These are phyloP conservation scores for Labeo calbasu DNA, from an alignment of 2,797 vertebrate species.

Conservation along the genomic window DNA sequence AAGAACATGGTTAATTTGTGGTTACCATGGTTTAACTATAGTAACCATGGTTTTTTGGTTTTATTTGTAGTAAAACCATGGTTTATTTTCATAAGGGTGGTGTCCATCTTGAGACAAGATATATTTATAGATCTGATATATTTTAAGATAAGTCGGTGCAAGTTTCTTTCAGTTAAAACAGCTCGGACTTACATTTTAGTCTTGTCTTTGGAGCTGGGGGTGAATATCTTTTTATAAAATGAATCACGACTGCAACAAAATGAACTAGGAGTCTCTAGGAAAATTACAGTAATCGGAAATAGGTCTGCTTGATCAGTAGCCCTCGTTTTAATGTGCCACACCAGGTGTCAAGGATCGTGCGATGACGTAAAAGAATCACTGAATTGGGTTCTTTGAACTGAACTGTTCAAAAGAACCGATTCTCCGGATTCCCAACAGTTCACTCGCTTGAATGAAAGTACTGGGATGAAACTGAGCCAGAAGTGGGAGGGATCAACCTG, in stretches of 20 bases:
- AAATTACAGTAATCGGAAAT: background rate
- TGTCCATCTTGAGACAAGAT: no score
- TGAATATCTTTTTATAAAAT: background rate
- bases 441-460: conserved; percentile 34
- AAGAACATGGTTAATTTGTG: no score
- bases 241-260: background rate
- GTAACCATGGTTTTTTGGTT: no score
- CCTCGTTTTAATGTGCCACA: no score
- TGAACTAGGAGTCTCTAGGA: background rate
- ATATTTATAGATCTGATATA: no score
- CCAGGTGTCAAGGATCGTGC: background rate
- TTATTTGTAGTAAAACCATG: no score
- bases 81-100: no score
- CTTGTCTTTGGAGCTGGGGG: no score
- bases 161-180: no score
- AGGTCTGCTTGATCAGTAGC: background rate
- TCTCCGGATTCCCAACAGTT: background rate
- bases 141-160: no score
- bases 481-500: conserved; percentile 50
- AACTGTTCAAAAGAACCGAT: conserved; percentile 6
- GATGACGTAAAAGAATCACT: background rate
- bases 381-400: background rate
- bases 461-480: conserved; percentile 35
- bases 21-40: no score
- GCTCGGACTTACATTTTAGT: no score